Evolutionary conservation across 2,888 invertebrate genomes (phyloP).

Genomic region (Drosophila engyochracea): DNA sequence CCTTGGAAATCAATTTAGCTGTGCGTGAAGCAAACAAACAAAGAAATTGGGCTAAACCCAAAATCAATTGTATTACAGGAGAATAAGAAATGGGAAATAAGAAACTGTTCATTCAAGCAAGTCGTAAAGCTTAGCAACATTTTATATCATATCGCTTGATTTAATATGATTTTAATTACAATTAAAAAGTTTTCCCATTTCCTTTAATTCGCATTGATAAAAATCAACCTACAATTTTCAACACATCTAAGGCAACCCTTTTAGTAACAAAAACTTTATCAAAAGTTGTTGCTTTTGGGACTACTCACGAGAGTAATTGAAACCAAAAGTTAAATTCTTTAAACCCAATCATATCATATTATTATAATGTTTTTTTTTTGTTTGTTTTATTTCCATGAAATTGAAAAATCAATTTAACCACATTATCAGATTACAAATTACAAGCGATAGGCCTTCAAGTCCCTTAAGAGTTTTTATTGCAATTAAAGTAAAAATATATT

Average conservation of each 20-base stretch:
- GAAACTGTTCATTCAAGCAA: constrained; percentile 46
- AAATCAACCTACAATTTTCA: constrained; percentile 11
- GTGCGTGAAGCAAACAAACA: constrained; percentile 52
- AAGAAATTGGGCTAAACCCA: constrained; percentile 37
- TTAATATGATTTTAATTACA: constrained; percentile 73
- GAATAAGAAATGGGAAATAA: constrained; percentile 18
- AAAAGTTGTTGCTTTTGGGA: not conserved
- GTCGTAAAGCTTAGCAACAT: constrained; percentile 55
- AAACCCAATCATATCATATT: not conserved
- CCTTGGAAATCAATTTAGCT: constrained; percentile 64
- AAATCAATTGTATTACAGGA: constrained; percentile 66
- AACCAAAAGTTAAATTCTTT: not conserved
- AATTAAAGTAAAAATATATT: not conserved
- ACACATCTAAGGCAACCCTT: not conserved
- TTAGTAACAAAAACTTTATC: too few species aligned
- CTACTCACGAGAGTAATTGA: not conserved
- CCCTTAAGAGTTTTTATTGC: not conserved
- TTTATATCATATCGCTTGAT: constrained; percentile 44
- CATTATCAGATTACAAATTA: too few species aligned
- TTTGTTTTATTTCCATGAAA: not conserved
- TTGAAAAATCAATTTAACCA: not conserved
- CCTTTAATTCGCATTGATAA: constrained; percentile 36
- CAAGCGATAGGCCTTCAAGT: not conserved
- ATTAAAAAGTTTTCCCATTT: constrained; percentile 60
- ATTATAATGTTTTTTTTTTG: too few species aligned